phyloP scores from a whole-genome alignment of 1,140 invertebrate species.

The Polypedilum vanderplanki region DNA sequence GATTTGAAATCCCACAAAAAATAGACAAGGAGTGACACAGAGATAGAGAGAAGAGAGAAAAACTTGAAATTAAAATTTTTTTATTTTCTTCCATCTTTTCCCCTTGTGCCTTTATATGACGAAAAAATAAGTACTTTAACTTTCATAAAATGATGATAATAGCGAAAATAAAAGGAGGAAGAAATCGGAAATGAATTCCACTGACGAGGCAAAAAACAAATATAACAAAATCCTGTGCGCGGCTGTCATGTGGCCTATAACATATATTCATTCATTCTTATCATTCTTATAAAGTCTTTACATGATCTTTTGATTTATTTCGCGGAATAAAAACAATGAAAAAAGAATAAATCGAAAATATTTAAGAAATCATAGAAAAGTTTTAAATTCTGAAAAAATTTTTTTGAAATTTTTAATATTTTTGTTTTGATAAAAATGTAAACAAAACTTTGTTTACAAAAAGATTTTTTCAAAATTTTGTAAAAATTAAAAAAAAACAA shows the following conservation, averaged over 20 bases:
- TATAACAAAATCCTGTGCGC: not conserved
- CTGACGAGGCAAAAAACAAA: not conserved
- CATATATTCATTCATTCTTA: not conserved
- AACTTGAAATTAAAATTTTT: too few species aligned
- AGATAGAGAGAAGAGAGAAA: too few species aligned
- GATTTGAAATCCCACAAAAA: too few species aligned
- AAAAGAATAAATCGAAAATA: too few species aligned
- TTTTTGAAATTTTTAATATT: too few species aligned
- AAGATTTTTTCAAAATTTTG: too few species aligned
- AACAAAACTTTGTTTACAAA: too few species aligned
- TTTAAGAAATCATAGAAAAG: too few species aligned
- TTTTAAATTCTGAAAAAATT: too few species aligned
- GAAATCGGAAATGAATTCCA: not conserved
- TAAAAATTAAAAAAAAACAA: too few species aligned
- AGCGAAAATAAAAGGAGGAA: not conserved
- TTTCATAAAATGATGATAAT: slow-evolving; percentile 15
- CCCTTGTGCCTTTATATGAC: slow-evolving; percentile 15
- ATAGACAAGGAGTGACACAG: too few species aligned
- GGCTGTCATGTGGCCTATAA: slow-evolving; percentile 24
- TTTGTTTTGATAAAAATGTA: too few species aligned
- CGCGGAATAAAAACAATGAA: not conserved
- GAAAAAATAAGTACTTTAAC: slow-evolving; percentile 8
- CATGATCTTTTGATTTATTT: not conserved
- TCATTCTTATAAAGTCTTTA: not conserved
- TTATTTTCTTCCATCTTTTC: not conserved